Evolutionary conservation across 2,888 invertebrate species (phyloP).

Genomic region (Troides oblongomaculatus): DNA sequence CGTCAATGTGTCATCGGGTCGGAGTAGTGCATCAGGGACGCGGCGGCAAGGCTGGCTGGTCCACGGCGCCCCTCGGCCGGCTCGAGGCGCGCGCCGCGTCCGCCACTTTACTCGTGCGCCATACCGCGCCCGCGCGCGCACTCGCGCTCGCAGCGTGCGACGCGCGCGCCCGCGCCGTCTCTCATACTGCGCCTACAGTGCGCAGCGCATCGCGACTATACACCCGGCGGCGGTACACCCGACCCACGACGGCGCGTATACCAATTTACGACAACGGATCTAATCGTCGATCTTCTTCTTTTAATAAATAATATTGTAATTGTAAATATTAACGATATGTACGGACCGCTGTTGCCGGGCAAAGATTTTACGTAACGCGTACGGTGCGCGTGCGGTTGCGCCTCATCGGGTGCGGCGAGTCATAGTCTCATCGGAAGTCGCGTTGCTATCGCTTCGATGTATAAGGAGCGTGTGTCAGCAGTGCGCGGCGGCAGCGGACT

Average conservation of each 20-base stretch:
- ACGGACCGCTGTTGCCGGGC: slow-evolving; percentile 36
- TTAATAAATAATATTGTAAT: background rate
- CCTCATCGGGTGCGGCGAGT: slow-evolving; percentile 68
- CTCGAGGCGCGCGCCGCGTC: slow-evolving; percentile 56
- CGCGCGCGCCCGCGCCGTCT: slow-evolving; percentile 47
- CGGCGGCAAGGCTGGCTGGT: slow-evolving; percentile 65
- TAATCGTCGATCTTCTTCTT: background rate
- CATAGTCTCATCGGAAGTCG: slow-evolving; percentile 63
- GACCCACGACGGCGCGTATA: slow-evolving; percentile 40
- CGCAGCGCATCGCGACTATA: slow-evolving; percentile 51
- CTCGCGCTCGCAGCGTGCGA: slow-evolving; percentile 39
- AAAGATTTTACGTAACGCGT: slow-evolving; percentile 64
- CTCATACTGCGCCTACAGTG: slow-evolving; percentile 48
- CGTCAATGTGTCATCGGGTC: slow-evolving; percentile 73
- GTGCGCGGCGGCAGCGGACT: slow-evolving; percentile 65
- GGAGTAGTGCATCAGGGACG: slow-evolving; percentile 62
- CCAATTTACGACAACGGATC: background rate
- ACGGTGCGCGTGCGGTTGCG: slow-evolving; percentile 57
- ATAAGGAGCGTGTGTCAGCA: slow-evolving; percentile 59
- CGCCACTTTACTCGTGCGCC: slow-evolving; percentile 60
- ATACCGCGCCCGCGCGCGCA: slow-evolving; percentile 50
- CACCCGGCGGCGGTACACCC: slow-evolving; percentile 53
- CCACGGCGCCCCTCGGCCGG: slow-evolving; percentile 73
- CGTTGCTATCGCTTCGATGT: slow-evolving; percentile 57
- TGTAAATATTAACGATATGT: slow-evolving; percentile 46